These are phyloP conservation scores for Misgurnus mizolepis DNA, from an alignment of 2,113 vertebrate species.

Conservation along the genomic window DNA sequence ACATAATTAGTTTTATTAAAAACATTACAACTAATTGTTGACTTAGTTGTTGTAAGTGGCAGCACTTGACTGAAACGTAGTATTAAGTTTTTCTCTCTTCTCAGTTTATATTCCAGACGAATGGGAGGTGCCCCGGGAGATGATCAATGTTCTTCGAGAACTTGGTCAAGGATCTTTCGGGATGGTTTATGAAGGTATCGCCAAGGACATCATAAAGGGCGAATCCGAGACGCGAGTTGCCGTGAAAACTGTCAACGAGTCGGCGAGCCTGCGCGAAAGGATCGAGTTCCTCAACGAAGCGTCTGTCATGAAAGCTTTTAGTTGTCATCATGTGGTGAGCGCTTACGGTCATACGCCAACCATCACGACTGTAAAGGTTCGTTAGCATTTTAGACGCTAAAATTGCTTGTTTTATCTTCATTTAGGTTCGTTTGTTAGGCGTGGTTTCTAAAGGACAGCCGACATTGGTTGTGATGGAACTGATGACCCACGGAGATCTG, in stretches of 20 bases:
- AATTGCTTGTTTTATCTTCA: not conserved
- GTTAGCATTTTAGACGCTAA: not conserved
- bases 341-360: not conserved
- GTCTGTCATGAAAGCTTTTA: constrained; percentile 98
- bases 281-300: constrained; percentile 98
- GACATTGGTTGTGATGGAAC: constrained; percentile 93
- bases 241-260: constrained; percentile 95
- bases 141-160: constrained; percentile 87
- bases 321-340: constrained; percentile 95
- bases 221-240: constrained; percentile 88
- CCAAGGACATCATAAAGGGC: constrained; percentile 92
- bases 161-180: constrained; percentile 96
- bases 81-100: constrained; percentile 23
- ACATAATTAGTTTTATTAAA: too few relatives aligned
- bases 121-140: constrained; percentile 94
- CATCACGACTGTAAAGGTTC: too few relatives aligned
- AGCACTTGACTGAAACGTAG: not conserved
- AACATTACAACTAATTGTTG: not conserved
- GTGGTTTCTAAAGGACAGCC: constrained; percentile 97
- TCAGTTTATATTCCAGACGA: constrained; percentile 94
- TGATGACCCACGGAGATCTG: constrained; percentile 95
- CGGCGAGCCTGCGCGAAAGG: constrained; percentile 90
- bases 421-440: constrained; percentile 90
- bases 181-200: constrained; percentile 96
- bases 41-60: not conserved